A percentile compares a stretch with the other conserved stretches of the same genome.
These are phyloP conservation scores for Danio choprae DNA, from an alignment of 2,797 vertebrate genomes.

Conservation along the genomic window DNA sequence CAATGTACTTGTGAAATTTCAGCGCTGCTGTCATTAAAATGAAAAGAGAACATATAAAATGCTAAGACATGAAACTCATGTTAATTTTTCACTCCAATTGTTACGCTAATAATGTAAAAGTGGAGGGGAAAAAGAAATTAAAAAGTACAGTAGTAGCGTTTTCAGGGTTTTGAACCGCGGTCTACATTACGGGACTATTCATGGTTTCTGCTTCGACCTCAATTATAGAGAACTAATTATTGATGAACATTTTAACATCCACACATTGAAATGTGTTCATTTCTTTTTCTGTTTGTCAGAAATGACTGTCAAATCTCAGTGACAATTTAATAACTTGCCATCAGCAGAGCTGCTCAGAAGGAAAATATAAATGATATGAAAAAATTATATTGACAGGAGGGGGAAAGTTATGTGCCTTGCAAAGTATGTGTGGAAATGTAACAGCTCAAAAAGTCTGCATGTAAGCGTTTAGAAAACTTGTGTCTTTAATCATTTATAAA, in stretches of 20 bases:
- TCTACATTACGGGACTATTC: neutral
- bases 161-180: neutral
- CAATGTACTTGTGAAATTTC: neutral
- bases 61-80: neutral
- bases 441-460: neutral
- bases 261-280: neutral
- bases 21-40: neutral
- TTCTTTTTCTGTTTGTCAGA: slow-evolving; percentile 8
- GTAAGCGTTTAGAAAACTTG: neutral
- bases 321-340: slow-evolving; percentile 18
- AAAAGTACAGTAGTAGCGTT: neutral
- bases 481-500: neutral
- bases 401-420: neutral
- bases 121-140: neutral
- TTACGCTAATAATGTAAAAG: neutral
- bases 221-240: slow-evolving; percentile 21
- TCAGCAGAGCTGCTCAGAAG: neutral
- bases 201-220: neutral
- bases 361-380: neutral
- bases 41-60: neutral
- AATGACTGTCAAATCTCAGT: neutral
- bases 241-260: slow-evolving; percentile 1
- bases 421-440: neutral
- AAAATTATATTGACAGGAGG: neutral
- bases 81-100: neutral